Conservation (phyloP, 2,888 invertebrate genomes). For the Pollenia labialis region DNA sequence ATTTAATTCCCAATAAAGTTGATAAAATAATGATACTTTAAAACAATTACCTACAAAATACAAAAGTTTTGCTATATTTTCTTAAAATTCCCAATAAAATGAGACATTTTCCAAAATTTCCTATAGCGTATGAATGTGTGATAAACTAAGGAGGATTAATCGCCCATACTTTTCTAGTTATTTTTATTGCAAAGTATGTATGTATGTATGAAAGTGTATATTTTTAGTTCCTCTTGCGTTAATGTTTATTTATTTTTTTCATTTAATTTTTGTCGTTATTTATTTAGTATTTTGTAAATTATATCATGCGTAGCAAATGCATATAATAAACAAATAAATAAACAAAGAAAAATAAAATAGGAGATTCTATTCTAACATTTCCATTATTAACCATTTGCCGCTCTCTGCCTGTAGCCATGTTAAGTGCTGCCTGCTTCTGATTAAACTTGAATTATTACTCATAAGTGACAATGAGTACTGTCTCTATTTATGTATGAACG, state of each 20-base stretch:
- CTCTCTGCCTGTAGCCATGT: neutral
- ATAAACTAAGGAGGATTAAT: no score
- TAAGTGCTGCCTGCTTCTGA: neutral
- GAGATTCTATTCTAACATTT: slow-evolving; percentile 17
- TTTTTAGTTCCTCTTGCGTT: slow-evolving; percentile 5
- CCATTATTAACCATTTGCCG: neutral
- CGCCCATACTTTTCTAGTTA: neutral
- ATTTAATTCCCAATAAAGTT: no score
- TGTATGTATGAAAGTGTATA: neutral
- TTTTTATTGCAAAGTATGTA: neutral
- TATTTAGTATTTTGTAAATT: slow-evolving; percentile 48
- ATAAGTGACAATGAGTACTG: neutral
- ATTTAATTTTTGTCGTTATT: slow-evolving; percentile 19
- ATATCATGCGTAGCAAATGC: slow-evolving; percentile 54
- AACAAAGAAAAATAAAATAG: slow-evolving; percentile 25
- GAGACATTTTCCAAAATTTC: no score
- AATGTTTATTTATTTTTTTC: slow-evolving; percentile 35
- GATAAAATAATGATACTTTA: no score
- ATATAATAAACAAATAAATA: slow-evolving; percentile 20
- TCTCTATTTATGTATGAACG: neutral
- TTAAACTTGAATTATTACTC: slow-evolving; percentile 17
- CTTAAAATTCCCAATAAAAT: no score
- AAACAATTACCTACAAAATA: no score
- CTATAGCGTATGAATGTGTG: no score
- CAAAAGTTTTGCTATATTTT: no score